Evolutionary conservation across 1,140 invertebrate genomes (phyloP).

Genomic region (Penaeus vannamei): DNA sequence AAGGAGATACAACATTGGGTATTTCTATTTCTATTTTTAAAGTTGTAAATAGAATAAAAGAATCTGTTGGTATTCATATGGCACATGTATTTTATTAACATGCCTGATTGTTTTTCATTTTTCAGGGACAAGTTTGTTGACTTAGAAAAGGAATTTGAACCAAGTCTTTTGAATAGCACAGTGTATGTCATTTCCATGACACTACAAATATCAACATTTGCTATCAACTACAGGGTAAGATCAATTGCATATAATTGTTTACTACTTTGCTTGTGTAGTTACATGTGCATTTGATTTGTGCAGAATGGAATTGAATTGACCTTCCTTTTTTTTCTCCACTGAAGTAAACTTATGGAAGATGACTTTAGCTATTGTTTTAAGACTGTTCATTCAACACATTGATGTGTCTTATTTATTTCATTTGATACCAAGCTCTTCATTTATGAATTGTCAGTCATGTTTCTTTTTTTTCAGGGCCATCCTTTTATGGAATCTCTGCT

Average conservation of each 20-base stretch:
- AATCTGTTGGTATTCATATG: neutral
- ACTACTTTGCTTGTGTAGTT: neutral
- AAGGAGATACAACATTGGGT: neutral
- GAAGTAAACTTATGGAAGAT: too few relatives aligned
- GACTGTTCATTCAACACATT: too few relatives aligned
- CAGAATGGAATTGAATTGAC: too few relatives aligned
- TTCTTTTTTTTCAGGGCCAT: slow-evolving; percentile 82
- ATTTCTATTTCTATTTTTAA: slow-evolving; percentile 5
- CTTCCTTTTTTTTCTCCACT: too few relatives aligned
- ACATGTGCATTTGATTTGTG: too few relatives aligned
- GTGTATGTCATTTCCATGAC: slow-evolving; percentile 99
- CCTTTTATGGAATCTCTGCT: slow-evolving; percentile 98
- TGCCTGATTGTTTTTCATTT: neutral
- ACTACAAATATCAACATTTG: slow-evolving; percentile 97
- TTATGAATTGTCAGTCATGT: neutral
- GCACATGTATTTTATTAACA: neutral
- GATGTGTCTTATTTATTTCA: too few relatives aligned
- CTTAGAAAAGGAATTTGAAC: slow-evolving; percentile 90
- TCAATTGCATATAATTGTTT: neutral
- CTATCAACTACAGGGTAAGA: slow-evolving; percentile 97
- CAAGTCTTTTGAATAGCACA: slow-evolving; percentile 95
- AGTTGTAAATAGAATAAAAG: too few relatives aligned
- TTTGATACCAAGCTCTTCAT: too few relatives aligned
- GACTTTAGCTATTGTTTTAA: too few relatives aligned
- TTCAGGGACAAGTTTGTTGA: slow-evolving; percentile 72